phyloP scores from a whole-genome alignment of 1,140 invertebrate species.

The Heliconius hewitsoni region DNA sequence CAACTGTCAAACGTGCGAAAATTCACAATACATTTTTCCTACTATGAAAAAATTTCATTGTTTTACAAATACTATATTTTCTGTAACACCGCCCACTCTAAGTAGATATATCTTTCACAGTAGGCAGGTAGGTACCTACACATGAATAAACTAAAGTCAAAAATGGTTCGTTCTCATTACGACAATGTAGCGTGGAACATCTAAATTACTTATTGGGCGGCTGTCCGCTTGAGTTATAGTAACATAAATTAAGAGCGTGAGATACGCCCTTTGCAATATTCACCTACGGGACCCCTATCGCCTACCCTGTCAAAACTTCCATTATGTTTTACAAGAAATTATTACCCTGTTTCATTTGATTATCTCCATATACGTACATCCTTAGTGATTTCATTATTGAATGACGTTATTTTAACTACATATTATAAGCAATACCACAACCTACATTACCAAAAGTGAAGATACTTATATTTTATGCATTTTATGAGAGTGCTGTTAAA shows the following conservation, averaged over 20 bases:
- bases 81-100: too few relatives aligned
- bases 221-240: conserved; percentile 73
- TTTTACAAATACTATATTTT: too few relatives aligned
- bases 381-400: conserved; percentile 12
- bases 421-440: neutral
- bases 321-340: conserved; percentile 40
- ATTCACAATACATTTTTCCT: too few relatives aligned
- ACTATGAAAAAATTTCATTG: too few relatives aligned
- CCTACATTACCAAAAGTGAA: conserved; percentile 29
- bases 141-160: conserved; percentile 53
- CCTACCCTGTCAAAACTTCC: conserved; percentile 32
- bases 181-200: conserved; percentile 74
- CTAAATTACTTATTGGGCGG: conserved; percentile 75
- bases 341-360: conserved; percentile 32
- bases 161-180: conserved; percentile 65
- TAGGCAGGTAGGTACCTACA: conserved; percentile 25
- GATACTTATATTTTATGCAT: conserved; percentile 23
- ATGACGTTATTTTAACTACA: conserved; percentile 3
- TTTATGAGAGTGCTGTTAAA: conserved; percentile 24
- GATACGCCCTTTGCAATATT: conserved; percentile 55
- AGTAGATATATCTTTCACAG: neutral
- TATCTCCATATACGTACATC: conserved; percentile 15
- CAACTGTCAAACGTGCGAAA: too few relatives aligned
- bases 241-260: conserved; percentile 69
- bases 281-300: conserved; percentile 32